Conservation (phyloP, 2,797 vertebrate species). For the Centropyge bicolor region DNA sequence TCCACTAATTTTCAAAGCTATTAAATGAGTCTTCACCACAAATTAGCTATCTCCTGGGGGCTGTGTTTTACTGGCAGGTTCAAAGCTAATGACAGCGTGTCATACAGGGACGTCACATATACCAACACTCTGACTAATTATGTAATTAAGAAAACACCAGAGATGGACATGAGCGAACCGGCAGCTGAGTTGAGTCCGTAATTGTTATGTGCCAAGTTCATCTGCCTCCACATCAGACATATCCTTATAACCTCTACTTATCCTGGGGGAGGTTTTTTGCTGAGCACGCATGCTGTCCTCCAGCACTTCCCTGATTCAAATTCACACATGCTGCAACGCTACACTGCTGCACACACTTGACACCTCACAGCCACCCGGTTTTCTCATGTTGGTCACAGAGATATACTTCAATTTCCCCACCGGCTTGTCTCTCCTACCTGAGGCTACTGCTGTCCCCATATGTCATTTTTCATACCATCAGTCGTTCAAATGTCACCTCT, state of each 20-base stretch:
- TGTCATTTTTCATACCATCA: constrained; percentile 40
- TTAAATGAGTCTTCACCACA: constrained; percentile 65
- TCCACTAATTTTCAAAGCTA: constrained; percentile 72
- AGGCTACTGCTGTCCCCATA: constrained; percentile 16
- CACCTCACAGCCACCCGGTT: constrained; percentile 18
- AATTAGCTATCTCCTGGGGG: constrained; percentile 61
- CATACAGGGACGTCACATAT: constrained; percentile 70
- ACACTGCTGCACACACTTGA: constrained; percentile 2
- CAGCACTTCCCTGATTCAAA: constrained; percentile 3
- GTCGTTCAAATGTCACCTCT: not conserved
- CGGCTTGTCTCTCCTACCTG: constrained; percentile 11
- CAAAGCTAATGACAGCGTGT: constrained; percentile 71
- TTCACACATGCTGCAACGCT: constrained; percentile 16
- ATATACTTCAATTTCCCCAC: not conserved
- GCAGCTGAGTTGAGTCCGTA: constrained; percentile 45
- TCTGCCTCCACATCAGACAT: constrained; percentile 16
- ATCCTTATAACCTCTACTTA: constrained; percentile 42
- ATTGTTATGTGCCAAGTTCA: constrained; percentile 56
- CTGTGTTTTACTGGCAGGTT: constrained; percentile 66
- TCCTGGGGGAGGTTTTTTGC: constrained; percentile 21
- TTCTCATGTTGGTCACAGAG: constrained; percentile 9
- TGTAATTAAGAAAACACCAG: constrained; percentile 70
- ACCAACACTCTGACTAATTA: constrained; percentile 75
- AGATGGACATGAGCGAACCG: constrained; percentile 54
- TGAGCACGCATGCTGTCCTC: constrained; percentile 5